phyloP scores from a whole-genome alignment of 2,888 invertebrate genomes.

The Cataglyphis albicans region DNA sequence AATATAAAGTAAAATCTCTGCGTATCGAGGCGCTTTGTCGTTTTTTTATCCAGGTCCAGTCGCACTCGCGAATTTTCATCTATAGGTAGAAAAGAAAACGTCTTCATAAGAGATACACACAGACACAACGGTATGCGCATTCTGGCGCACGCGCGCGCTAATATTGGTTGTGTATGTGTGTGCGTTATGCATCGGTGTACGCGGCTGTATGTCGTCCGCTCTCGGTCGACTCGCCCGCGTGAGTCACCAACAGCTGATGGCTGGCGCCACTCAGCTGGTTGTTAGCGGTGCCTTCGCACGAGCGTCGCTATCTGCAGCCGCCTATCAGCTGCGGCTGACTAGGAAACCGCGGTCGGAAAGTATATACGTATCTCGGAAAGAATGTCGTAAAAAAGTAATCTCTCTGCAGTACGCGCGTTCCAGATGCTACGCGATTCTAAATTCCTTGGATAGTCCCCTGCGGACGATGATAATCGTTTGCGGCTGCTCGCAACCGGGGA shows the following conservation, averaged over 20 bases:
- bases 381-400: neutral
- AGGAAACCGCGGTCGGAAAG: slow-evolving; percentile 69
- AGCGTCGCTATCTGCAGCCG: slow-evolving; percentile 78
- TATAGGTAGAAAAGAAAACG: slow-evolving; percentile 29
- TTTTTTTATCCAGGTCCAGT: slow-evolving; percentile 34
- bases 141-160: slow-evolving; percentile 18
- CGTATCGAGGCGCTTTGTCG: slow-evolving; percentile 16
- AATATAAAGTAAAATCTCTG: neutral
- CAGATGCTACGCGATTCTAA: slow-evolving; percentile 29
- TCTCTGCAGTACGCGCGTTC: slow-evolving; percentile 5
- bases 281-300: slow-evolving; percentile 81
- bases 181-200: slow-evolving; percentile 14
- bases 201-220: slow-evolving; percentile 47
- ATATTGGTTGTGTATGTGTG: slow-evolving; percentile 35
- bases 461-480: neutral
- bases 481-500: no score
- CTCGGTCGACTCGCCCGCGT: slow-evolving; percentile 75
- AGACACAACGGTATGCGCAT: slow-evolving; percentile 49
- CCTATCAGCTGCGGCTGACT: slow-evolving; percentile 78
- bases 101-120: slow-evolving; percentile 26
- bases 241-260: slow-evolving; percentile 85
- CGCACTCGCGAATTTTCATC: slow-evolving; percentile 26
- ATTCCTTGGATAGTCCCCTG: neutral
- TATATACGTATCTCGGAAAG: slow-evolving; percentile 43
- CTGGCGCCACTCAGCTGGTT: slow-evolving; percentile 85